These are phyloP conservation scores for Nipponia nippon DNA, from an alignment of 2,113 vertebrate species.

Conservation along the genomic window DNA sequence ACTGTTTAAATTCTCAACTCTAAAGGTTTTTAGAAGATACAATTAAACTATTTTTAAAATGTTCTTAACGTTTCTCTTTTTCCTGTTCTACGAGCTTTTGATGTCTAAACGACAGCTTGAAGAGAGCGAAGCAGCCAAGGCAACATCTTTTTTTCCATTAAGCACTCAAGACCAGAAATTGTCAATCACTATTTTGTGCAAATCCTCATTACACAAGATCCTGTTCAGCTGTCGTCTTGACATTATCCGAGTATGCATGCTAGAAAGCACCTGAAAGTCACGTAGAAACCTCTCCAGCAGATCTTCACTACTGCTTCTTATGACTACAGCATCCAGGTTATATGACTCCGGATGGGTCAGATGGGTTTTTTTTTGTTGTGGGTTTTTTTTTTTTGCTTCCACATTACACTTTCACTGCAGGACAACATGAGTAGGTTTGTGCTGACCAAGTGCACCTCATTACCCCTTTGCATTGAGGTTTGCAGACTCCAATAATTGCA, in stretches of 20 bases:
- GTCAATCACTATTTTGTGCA: background rate
- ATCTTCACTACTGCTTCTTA: accelerated
- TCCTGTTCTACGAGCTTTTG: background rate
- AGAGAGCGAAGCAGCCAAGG: background rate
- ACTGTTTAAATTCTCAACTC: background rate
- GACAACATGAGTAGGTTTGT: background rate
- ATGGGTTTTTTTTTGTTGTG: accelerated
- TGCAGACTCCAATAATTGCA: background rate
- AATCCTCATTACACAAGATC: background rate
- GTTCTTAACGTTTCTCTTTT: background rate
- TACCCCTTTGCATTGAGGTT: accelerated
- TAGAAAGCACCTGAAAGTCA: background rate
- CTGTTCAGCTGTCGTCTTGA: background rate
- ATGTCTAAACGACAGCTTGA: background rate
- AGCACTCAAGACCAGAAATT: background rate
- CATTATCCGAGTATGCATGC: background rate
- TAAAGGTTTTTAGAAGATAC: background rate
- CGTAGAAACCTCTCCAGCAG: background rate
- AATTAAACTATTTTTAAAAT: constrained; percentile 22
- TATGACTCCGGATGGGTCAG: background rate
- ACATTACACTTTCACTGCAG: background rate
- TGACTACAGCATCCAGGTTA: background rate
- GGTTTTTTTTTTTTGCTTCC: background rate
- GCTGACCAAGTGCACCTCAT: background rate
- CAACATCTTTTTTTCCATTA: background rate